A percentile compares a stretch with the other conserved stretches of the same genome.
phyloP scores from a whole-genome alignment of 2,113 vertebrate genomes.

The Nothocercus julius region DNA sequence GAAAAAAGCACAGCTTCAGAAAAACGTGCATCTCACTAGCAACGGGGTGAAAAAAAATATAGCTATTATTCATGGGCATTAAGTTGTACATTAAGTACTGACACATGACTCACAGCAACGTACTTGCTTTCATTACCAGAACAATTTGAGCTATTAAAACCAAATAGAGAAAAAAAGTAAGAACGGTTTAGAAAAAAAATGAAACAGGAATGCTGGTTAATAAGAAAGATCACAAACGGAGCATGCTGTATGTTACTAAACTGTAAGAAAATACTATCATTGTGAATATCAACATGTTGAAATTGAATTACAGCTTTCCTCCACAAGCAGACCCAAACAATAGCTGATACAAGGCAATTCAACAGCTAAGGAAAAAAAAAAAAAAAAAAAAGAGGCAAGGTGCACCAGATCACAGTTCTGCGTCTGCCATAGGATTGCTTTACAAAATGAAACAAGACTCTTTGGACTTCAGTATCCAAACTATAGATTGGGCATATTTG shows the following conservation, averaged over 20 bases:
- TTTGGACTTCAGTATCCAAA: not conserved
- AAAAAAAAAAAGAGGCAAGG: not conserved
- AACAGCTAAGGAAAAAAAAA: not conserved
- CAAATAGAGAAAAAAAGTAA: not conserved
- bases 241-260: not conserved
- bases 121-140: not conserved
- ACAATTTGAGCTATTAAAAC: not conserved
- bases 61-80: not conserved
- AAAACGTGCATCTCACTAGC: not conserved
- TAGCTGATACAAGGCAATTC: not conserved
- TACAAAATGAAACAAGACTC: not conserved
- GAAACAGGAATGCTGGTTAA: not conserved
- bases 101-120: not conserved
- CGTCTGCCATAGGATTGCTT: not conserved
- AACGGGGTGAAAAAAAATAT: not conserved
- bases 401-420: not conserved
- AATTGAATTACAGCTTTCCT: not conserved
- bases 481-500: fast-evolving
- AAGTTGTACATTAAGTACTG: not conserved
- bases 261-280: not conserved
- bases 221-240: not conserved
- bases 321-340: not conserved
- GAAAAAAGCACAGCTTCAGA: not conserved
- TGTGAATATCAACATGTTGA: no score
- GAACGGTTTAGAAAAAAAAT: not conserved